Percentiles rank a stretch among this genome's conserved stretches.
phyloP scores from a whole-genome alignment of 2,888 invertebrate species.

The Trachelus stipa region DNA sequence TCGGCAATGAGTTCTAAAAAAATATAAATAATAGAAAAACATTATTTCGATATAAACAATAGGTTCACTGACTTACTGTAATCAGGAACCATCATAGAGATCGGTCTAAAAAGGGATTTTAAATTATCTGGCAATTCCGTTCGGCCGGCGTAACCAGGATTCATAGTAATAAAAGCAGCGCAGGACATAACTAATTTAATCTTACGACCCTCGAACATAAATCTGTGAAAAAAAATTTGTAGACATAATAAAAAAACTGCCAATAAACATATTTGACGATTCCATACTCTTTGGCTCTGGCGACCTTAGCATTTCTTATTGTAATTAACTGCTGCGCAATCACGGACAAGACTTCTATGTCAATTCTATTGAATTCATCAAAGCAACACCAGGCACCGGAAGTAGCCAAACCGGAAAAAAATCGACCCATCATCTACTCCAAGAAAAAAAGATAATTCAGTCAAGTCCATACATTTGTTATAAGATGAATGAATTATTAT shows the following conservation, averaged over 20 bases:
- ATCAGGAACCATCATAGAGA: slow-evolving; percentile 94
- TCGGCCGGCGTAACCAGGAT: slow-evolving; percentile 90
- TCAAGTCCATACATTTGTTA: not conserved
- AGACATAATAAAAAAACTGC: slow-evolving; percentile 5
- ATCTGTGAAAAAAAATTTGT: slow-evolving; percentile 68
- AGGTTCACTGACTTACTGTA: slow-evolving; percentile 72
- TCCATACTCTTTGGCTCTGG: slow-evolving; percentile 70
- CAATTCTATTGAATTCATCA: slow-evolving; percentile 92
- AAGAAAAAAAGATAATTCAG: not conserved
- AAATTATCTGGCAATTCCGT: slow-evolving; percentile 91
- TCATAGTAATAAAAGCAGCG: slow-evolving; percentile 92
- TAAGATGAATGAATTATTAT: not conserved
- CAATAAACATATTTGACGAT: not conserved
- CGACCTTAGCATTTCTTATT: slow-evolving; percentile 86
- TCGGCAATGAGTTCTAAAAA: slow-evolving; percentile 83
- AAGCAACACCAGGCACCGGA: slow-evolving; percentile 95
- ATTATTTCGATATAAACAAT: not conserved
- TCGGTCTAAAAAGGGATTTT: slow-evolving; percentile 87
- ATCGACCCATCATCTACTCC: slow-evolving; percentile 87
- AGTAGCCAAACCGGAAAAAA: slow-evolving; percentile 89
- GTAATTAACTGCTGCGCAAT: slow-evolving; percentile 92
- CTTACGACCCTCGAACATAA: slow-evolving; percentile 90
- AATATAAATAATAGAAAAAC: slow-evolving; percentile 8
- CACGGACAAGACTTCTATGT: slow-evolving; percentile 90
- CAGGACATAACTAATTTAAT: slow-evolving; percentile 85